A percentile compares a stretch with the other conserved stretches of the same genome.
Conservation (phyloP, 2,797 vertebrate species). For the Meda fulgida region DNA sequence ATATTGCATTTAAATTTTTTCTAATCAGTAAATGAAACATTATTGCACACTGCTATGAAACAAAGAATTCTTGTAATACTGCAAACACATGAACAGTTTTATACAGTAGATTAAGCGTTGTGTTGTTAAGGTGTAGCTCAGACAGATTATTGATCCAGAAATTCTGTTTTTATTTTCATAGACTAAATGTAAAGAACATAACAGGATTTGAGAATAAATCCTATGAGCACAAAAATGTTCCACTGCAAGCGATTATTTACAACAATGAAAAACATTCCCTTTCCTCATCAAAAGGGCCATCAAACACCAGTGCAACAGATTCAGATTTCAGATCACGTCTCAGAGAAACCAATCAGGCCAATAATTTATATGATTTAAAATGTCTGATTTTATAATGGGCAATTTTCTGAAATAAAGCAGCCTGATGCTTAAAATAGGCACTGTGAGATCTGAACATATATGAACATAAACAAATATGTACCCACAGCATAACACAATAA, state of each 20-base stretch:
- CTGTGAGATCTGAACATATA: constrained; percentile 65
- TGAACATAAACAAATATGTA: constrained; percentile 60
- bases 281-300: constrained; percentile 72
- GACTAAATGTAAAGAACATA: constrained; percentile 86
- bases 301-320: constrained; percentile 45
- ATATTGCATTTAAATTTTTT: not conserved
- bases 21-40: not conserved
- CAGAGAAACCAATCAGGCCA: constrained; percentile 23
- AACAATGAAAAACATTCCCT: constrained; percentile 72
- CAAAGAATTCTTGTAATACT: not conserved
- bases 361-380: constrained; percentile 41
- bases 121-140: not conserved
- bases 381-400: constrained; percentile 53
- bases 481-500: constrained; percentile 52
- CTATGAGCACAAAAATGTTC: constrained; percentile 85
- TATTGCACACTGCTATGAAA: not conserved
- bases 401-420: constrained; percentile 50
- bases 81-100: not conserved
- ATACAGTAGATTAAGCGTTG: not conserved
- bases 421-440: constrained; percentile 60
- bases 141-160: constrained; percentile 75
- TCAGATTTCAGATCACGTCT: constrained; percentile 40
- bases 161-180: constrained; percentile 80
- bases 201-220: constrained; percentile 89
- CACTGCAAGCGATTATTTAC: constrained; percentile 84